Conservation (phyloP, 2,113 vertebrate species). For the Spea bombifrons region DNA sequence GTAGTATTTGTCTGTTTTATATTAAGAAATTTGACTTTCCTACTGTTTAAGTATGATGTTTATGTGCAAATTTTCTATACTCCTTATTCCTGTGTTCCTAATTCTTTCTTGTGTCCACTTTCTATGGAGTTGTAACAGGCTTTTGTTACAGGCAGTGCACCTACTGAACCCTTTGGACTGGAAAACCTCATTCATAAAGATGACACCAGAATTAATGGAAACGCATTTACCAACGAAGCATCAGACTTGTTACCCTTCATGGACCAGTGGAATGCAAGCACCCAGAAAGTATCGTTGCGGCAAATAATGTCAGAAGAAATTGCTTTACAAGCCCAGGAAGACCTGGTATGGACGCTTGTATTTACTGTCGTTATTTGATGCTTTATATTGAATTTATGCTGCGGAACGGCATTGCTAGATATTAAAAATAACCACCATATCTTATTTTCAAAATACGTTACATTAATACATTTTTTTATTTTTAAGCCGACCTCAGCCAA, state of each 20-base stretch:
- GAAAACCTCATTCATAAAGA: conserved; percentile 56
- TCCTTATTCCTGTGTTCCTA: too few species aligned
- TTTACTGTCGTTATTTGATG: background rate
- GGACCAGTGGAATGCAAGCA: conserved; percentile 85
- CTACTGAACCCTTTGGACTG: conserved; percentile 53
- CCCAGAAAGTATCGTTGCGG: conserved; percentile 81
- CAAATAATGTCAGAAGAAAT: conserved; percentile 94
- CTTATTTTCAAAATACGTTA: too few species aligned
- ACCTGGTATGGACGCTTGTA: conserved; percentile 70
- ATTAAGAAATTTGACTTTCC: too few species aligned
- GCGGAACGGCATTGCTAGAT: too few species aligned
- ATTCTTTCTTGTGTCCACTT: too few species aligned
- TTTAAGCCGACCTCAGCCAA: too few species aligned
- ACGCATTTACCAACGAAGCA: conserved; percentile 53
- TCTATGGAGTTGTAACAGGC: background rate
- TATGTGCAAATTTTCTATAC: background rate
- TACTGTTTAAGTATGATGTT: too few species aligned
- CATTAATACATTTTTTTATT: too few species aligned
- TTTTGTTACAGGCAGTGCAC: conserved; percentile 53
- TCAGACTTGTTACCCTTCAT: conserved; percentile 68
- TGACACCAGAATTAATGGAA: conserved; percentile 55
- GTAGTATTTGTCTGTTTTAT: too few species aligned
- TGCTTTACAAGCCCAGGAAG: conserved; percentile 77
- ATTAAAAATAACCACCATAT: too few species aligned
- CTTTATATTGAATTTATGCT: too few species aligned